Conservation (phyloP, 2,797 vertebrate genomes). For the Urosaurus nigricauda region DNA sequence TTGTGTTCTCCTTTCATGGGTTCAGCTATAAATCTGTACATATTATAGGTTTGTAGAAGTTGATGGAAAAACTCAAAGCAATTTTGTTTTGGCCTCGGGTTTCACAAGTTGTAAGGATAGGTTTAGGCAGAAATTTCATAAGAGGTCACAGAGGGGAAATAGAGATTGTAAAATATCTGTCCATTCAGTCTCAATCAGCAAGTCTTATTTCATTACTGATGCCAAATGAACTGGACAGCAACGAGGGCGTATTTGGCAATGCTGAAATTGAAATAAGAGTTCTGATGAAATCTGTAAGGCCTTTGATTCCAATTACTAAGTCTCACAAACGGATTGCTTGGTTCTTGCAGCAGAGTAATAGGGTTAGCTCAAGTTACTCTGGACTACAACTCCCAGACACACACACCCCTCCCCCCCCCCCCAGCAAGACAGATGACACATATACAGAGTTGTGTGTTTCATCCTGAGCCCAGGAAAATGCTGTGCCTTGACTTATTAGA, state of each 20-base stretch:
- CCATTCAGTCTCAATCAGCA: constrained; percentile 36
- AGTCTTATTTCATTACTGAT: constrained; percentile 41
- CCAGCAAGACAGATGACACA: neutral
- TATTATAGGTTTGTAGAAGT: neutral
- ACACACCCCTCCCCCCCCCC: no score
- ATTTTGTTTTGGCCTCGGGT: neutral
- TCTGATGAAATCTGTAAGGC: constrained; percentile 29
- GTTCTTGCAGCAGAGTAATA: neutral
- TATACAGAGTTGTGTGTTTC: constrained; percentile 53
- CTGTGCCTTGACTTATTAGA: constrained; percentile 67
- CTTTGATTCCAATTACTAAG: neutral
- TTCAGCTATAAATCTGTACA: rapidly evolving
- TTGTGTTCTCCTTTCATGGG: neutral
- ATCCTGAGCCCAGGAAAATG: constrained; percentile 65
- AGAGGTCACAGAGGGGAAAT: neutral
- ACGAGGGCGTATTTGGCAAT: neutral
- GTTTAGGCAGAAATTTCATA: neutral
- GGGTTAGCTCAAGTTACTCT: neutral
- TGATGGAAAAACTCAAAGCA: neutral
- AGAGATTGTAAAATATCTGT: constrained; percentile 46
- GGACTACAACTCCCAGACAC: no score
- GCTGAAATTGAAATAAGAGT: constrained; percentile 32
- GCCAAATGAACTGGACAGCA: constrained; percentile 6
- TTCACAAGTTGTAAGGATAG: neutral
- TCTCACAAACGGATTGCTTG: neutral